Evolutionary conservation across 1,140 invertebrate genomes (phyloP).

Genomic region (Anoplolepis gracilipes): DNA sequence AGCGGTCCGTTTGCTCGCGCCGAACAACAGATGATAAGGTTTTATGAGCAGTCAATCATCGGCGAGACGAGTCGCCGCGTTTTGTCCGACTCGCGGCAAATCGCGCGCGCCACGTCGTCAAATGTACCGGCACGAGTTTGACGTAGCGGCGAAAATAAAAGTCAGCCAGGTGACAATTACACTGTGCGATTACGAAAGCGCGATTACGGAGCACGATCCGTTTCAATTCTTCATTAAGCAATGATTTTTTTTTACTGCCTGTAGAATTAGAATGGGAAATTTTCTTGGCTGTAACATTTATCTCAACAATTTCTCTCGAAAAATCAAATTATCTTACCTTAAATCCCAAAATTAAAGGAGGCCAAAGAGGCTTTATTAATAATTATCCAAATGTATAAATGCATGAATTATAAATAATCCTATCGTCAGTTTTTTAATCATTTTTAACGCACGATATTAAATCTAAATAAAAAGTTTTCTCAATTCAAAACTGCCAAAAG

Average conservation of each 20-base stretch:
- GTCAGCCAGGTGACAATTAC: background rate
- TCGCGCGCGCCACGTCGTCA: background rate
- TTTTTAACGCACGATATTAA: background rate
- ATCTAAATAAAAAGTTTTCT: background rate
- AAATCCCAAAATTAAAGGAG: slow-evolving; percentile 12
- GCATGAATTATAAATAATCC: background rate
- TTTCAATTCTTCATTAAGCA: slow-evolving; percentile 43
- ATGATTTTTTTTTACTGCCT: slow-evolving; percentile 55
- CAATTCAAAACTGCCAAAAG: background rate
- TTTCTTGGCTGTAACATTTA: slow-evolving; percentile 15
- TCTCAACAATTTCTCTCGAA: background rate
- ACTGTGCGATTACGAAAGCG: slow-evolving; percentile 2
- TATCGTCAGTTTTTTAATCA: background rate
- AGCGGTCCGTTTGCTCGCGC: slow-evolving; percentile 74
- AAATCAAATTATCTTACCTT: background rate
- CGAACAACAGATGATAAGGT: slow-evolving; percentile 79
- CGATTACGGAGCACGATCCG: background rate
- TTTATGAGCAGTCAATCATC: slow-evolving; percentile 82
- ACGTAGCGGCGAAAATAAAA: slow-evolving; percentile 12
- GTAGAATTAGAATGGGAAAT: slow-evolving; percentile 36
- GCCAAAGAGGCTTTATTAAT: slow-evolving; percentile 1
- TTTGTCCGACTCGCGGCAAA: slow-evolving; percentile 20
- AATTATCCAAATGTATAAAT: background rate
- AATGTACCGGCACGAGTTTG: slow-evolving; percentile 48
- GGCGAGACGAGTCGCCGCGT: slow-evolving; percentile 57